Evolutionary conservation across 92 coral and sea anemone species (phyloP).

Genomic region (Desmophyllum pertusum): DNA sequence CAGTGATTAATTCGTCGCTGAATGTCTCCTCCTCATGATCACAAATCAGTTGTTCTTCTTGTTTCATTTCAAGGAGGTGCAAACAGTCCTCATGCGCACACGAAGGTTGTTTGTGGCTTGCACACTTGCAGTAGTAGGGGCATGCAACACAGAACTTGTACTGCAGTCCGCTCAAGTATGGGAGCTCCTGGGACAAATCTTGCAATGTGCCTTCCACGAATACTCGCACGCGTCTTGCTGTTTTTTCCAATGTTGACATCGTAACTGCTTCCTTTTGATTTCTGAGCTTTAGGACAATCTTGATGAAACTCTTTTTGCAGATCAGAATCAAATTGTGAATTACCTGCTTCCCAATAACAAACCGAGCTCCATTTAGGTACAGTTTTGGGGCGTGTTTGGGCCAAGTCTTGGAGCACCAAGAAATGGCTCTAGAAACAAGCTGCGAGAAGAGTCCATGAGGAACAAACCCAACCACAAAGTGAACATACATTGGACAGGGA

Average conservation of each 20-base stretch:
- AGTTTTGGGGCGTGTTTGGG: slow-evolving; percentile 31
- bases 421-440: slow-evolving; percentile 48
- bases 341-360: too few relatives aligned
- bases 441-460: slow-evolving; percentile 57
- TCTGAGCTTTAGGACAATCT: not conserved
- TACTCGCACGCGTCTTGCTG: not conserved
- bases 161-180: not conserved
- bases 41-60: not conserved
- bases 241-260: too few relatives aligned
- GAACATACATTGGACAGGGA: slow-evolving; percentile 49
- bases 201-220: not conserved
- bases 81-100: not conserved
- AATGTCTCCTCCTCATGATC: not conserved
- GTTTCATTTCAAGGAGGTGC: not conserved
- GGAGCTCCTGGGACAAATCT: not conserved
- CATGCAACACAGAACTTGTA: not conserved
- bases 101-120: not conserved
- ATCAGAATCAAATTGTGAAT: slow-evolving; percentile 44
- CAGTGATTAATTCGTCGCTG: not conserved
- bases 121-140: not conserved
- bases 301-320: too few relatives aligned
- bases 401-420: slow-evolving; percentile 32
- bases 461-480: slow-evolving; percentile 51
- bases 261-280: too few relatives aligned
- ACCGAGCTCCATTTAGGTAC: too few relatives aligned